These are phyloP conservation scores for Tuberolachnus salignus DNA, from an alignment of 2,888 invertebrate genomes.

Conservation along the genomic window DNA sequence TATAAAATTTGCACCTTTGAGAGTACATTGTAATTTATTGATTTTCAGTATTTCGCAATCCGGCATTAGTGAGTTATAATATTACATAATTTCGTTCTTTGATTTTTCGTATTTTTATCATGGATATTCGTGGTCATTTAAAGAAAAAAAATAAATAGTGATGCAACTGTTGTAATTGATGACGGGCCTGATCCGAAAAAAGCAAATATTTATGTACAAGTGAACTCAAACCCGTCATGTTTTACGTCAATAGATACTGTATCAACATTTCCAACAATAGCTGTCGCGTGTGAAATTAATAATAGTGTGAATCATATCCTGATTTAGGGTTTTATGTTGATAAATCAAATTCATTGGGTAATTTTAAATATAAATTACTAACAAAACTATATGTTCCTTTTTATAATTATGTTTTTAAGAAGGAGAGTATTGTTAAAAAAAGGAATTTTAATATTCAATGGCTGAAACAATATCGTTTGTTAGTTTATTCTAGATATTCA, in stretches of 20 bases:
- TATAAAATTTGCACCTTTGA: no score
- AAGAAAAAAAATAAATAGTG: no score
- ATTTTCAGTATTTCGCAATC: no score
- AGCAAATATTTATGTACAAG: not conserved
- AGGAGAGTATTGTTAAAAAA: not conserved
- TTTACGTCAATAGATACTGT: conserved; percentile 15
- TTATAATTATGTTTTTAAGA: not conserved
- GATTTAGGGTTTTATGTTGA: not conserved
- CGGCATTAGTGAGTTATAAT: no score
- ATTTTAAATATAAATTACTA: conserved; percentile 11
- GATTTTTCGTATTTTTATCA: no score
- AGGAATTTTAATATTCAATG: not conserved
- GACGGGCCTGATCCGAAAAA: not conserved
- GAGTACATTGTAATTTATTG: no score
- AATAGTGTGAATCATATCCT: not conserved
- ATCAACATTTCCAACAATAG: conserved; percentile 10
- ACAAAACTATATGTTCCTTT: conserved; percentile 11
- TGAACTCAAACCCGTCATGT: not conserved
- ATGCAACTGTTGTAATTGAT: no score
- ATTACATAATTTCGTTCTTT: not conserved
- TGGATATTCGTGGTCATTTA: no score
- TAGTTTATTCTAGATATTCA: not conserved
- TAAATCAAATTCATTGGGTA: not conserved
- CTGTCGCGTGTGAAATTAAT: not conserved
- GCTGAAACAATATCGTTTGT: not conserved